Percentiles rank a stretch among this genome's conserved stretches.
phyloP scores from a whole-genome alignment of 2,113 vertebrate species.

The Protomyctophum bolini region DNA sequence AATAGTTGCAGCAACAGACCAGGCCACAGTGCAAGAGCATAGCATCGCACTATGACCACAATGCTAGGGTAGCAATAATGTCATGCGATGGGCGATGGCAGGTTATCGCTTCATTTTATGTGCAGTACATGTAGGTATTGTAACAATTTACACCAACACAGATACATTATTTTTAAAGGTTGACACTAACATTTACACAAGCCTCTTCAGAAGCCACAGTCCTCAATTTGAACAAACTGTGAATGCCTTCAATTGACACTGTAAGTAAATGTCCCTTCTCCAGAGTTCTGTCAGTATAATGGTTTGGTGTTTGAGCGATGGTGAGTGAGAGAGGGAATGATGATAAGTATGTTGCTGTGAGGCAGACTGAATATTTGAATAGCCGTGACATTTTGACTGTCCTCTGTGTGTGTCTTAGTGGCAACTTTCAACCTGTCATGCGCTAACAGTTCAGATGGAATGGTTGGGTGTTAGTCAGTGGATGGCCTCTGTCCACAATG shows the following conservation, averaged over 20 bases:
- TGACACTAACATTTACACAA: conserved; percentile 18
- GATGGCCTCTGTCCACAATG: conserved; percentile 23
- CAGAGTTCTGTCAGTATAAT: conserved; percentile 80
- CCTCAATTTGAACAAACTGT: conserved; percentile 30
- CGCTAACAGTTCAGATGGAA: conserved; percentile 51
- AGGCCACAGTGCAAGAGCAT: conserved; percentile 11
- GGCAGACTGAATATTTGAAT: conserved; percentile 44
- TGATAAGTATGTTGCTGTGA: conserved; percentile 46
- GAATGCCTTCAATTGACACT: conserved; percentile 50
- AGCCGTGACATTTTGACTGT: conserved; percentile 39
- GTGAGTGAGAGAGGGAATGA: conserved; percentile 58
- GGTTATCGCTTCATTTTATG: conserved; percentile 21
- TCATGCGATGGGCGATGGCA: conserved; percentile 14
- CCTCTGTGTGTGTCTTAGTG: conserved; percentile 24
- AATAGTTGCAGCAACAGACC: conserved; percentile 26
- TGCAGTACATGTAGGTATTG: conserved; percentile 24
- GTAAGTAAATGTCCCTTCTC: conserved; percentile 41
- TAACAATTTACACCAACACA: background rate
- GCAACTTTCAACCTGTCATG: conserved; percentile 41
- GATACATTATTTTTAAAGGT: conserved; percentile 31
- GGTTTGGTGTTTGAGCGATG: conserved; percentile 69
- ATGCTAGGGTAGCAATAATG: conserved; percentile 41
- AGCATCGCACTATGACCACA: conserved; percentile 19
- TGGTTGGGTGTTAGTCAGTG: conserved; percentile 39
- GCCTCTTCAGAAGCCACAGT: background rate